Base-by-base conservation (phyloP, 35 echinoderm and acorn worm species). In the Apostichopus japonicus region DNA sequence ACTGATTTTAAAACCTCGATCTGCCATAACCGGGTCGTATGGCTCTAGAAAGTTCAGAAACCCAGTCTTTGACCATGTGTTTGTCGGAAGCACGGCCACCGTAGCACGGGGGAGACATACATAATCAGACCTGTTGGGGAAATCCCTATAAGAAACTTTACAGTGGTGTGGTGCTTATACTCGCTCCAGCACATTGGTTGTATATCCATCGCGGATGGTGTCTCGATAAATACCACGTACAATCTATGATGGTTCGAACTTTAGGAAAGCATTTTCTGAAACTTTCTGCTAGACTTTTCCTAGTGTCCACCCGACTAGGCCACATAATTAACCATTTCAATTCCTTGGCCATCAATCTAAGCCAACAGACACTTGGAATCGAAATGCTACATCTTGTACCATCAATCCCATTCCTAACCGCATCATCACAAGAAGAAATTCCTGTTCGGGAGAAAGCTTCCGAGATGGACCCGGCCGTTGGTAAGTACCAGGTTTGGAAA, bases 1-100 rank as follows among this genome's bases (percentile, higher is more conserved):
- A 57, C 59, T 55, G 13, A 87, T 87, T n/a, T 87, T 55, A 56
- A 87, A 87, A 17, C 86, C 86, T 87, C 86, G 57, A 21, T 87
- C 86, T 17, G 86, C 86, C 22, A 87, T 24, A 8, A 87, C 23
- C 9, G 65, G 86, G 56, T 87, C 86, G 57, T 57, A 87, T 11
- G 86, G 86, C 9, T 87, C 52, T n/a, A 87, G 22, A 14, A 87
- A 87, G 23, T 56, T 61, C 6, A 59, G 59, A 59, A 87, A 87
- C 10, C 59, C 19, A 63, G 25, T 55, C 59, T 22, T 61, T 56
- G 0, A 87, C 55, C 1, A 70, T 87, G 86, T 61, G 25, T 87
- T 87, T 87, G 59, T 87, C 86, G n/a, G 55, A 87, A 24, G 86
- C 54, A 9, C 86, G 54, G 22, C 86, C 86, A 0, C 86, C 86